These are phyloP conservation scores for Tragelaphus strepsiceros DNA, from an alignment of 2,113 vertebrate species.

Conservation along the genomic window DNA sequence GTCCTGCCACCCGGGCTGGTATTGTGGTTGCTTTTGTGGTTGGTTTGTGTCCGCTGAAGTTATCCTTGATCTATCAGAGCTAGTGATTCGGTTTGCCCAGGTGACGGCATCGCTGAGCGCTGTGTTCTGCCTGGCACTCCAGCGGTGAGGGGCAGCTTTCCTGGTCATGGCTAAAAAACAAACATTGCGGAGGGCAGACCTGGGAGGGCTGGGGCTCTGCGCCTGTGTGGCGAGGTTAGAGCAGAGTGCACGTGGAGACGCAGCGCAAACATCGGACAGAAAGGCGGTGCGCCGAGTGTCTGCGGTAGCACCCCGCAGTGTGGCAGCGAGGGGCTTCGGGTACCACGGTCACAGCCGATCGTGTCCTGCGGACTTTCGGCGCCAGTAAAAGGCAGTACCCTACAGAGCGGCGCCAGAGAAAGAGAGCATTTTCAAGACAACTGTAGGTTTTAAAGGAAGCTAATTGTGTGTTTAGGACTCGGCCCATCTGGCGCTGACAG, in stretches of 20 bases:
- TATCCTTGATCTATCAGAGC: background rate
- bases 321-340: fast-evolving
- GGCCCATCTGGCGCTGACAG: background rate
- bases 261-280: fast-evolving
- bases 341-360: fast-evolving
- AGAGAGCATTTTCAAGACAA: background rate
- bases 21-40: background rate
- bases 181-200: background rate
- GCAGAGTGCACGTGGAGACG: background rate
- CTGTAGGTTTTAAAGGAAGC: background rate
- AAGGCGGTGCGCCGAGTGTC: background rate
- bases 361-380: background rate
- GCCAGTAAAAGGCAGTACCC: background rate
- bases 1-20: background rate
- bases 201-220: background rate
- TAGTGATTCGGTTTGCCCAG: fast-evolving
- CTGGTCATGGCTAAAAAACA: background rate
- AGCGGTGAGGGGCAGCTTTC: background rate
- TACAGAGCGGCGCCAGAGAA: background rate
- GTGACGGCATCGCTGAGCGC: background rate
- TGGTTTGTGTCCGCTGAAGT: background rate
- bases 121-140: background rate
- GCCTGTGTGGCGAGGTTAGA: background rate
- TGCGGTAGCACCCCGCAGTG: fast-evolving
- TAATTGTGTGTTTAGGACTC: background rate